phyloP scores from a whole-genome alignment of 2,113 vertebrate species.

The Trinectes maculatus region DNA sequence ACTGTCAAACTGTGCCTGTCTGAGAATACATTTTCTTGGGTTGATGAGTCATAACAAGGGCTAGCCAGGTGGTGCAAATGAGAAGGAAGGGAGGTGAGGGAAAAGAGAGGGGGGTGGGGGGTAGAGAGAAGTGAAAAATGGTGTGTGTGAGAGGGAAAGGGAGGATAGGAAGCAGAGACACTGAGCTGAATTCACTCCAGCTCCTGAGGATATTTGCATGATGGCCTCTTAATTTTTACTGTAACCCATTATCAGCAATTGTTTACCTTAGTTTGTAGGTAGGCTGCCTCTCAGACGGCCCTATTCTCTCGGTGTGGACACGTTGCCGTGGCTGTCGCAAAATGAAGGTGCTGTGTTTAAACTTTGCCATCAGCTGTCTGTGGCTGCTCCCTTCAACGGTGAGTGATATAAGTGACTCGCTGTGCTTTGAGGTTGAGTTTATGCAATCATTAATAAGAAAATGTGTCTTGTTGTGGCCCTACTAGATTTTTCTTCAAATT shows the following conservation, averaged over 20 bases:
- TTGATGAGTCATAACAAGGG: constrained; percentile 73
- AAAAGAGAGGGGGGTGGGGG: background rate
- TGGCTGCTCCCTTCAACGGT: constrained; percentile 70
- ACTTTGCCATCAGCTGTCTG: constrained; percentile 75
- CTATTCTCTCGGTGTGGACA: constrained; percentile 41
- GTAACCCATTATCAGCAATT: too few relatives aligned
- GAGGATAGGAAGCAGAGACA: constrained; percentile 17
- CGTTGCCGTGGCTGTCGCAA: constrained; percentile 28
- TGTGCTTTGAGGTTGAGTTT: constrained; percentile 6
- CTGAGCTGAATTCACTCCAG: constrained; percentile 31
- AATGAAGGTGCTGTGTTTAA: constrained; percentile 64
- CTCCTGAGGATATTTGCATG: constrained; percentile 37
- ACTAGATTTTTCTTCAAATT: background rate
- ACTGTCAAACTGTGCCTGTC: constrained; percentile 69
- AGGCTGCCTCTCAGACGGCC: too few relatives aligned
- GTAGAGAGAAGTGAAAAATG: background rate
- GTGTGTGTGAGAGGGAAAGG: background rate
- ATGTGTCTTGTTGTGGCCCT: background rate
- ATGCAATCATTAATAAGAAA: background rate
- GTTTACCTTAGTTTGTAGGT: too few relatives aligned
- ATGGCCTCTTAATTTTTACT: too few relatives aligned
- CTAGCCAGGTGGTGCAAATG: constrained; percentile 62
- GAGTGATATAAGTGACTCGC: constrained; percentile 41
- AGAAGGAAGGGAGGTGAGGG: constrained; percentile 6
- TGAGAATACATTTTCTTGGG: constrained; percentile 52